Evolutionary conservation across 2,113 vertebrate genomes (phyloP).

Genomic region (Capreolus pygargus): DNA sequence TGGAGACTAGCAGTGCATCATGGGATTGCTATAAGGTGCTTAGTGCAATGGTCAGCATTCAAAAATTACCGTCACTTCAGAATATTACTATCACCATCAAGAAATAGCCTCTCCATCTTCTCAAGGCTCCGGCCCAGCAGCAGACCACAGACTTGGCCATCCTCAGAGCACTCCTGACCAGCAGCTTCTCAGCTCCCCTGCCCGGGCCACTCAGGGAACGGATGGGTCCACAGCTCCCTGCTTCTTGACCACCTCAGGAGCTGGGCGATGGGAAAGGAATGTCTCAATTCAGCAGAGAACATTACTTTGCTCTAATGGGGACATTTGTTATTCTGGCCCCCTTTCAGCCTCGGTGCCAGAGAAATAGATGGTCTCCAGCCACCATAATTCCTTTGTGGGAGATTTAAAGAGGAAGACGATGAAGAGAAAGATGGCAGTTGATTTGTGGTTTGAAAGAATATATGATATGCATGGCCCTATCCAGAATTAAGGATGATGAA

Average conservation of each 20-base stretch:
- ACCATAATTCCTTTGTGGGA: slow-evolving; percentile 60
- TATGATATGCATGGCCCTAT: slow-evolving; percentile 48
- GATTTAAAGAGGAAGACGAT: slow-evolving; percentile 48
- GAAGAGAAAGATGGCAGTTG: slow-evolving; percentile 59
- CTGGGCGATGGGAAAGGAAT: slow-evolving; percentile 61
- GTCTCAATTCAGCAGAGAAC: slow-evolving; percentile 53
- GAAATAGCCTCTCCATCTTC: not conserved
- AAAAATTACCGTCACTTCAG: not conserved
- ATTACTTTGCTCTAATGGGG: slow-evolving; percentile 65
- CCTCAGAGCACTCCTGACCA: slow-evolving; percentile 11
- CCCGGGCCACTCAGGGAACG: not conserved
- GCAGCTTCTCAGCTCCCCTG: slow-evolving; percentile 16
- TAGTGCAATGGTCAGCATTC: not conserved
- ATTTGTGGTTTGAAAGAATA: slow-evolving; percentile 72
- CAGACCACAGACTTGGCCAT: not conserved
- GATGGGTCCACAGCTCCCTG: slow-evolving; percentile 46
- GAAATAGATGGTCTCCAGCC: slow-evolving; percentile 46
- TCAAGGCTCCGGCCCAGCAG: not conserved
- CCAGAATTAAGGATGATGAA: slow-evolving; percentile 72
- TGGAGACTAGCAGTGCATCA: not conserved
- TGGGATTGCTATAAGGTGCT: not conserved
- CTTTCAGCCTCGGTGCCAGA: slow-evolving; percentile 51
- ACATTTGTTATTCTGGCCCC: slow-evolving; percentile 60
- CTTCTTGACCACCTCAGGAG: slow-evolving; percentile 64
- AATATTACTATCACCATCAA: not conserved